Evolutionary conservation across 2,888 invertebrate genomes (phyloP), one percentile per base, ranked within the genome.

Genomic region (Margaritifera margaritifera): DNA sequence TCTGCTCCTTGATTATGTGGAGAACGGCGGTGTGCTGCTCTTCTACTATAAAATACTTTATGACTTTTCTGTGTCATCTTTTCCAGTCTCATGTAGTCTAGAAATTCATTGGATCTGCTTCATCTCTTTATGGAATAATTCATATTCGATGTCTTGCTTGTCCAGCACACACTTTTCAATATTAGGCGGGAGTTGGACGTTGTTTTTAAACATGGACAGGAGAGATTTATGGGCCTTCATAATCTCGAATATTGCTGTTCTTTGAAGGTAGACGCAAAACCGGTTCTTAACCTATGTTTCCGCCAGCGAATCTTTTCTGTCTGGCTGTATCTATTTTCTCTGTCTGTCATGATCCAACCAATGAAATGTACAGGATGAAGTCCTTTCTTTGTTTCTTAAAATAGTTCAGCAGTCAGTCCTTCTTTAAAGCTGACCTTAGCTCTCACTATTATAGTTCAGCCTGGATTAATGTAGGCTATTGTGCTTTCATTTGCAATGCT

Each of bases 201-300:
- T n/a, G n/a, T n/a, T n/a, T n/a, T n/a, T n/a, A n/a, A n/a, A n/a
- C n/a, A n/a, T n/a, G n/a, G n/a, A 42, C 42, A 42, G 42, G 42
- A 42, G 42, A 42, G 42, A 11, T 8, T 42, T 70, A 54, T 70
- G 70, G 4, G 63, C 66, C 20, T 65, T 72, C 20, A 69, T 65
- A 19, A 69, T 69, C 25, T 62, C 62, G 61, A 69, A 65, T 31
- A 25, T 65, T 56, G 68, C 59, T 51, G 72, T 69, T 57, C 69
- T 63, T 62, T 62, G 22, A 50, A 67, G 51, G 51, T 71, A 64
- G 6, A 67, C 63, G 15, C 60, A 22, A 54, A 71, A 60, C 51
- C 62, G 1, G 27, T 55, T 42, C 56, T 58, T 61, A n/a, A 51
- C 60, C 64, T 64, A 42, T 56, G 4, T 62, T n/a, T 66, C 31